A percentile compares a stretch with the other conserved stretches of the same genome.
phyloP scores from a whole-genome alignment of 2,888 invertebrate species.

The Drosophila lacicola region DNA sequence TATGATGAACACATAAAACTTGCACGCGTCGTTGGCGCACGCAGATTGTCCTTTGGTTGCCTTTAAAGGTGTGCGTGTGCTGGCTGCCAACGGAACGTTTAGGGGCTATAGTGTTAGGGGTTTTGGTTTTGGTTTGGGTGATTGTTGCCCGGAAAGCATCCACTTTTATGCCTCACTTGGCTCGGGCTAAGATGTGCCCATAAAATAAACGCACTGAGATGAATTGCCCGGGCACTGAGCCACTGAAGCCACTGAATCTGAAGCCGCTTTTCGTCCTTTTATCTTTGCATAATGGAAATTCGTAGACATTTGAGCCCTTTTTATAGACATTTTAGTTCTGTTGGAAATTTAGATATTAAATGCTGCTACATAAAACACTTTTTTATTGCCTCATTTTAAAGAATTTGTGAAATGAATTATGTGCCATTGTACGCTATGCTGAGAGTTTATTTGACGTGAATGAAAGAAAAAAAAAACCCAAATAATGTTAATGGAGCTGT shows the following conservation, averaged over 20 bases:
- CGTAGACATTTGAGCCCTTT: conserved; percentile 59
- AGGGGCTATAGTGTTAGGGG: conserved; percentile 11
- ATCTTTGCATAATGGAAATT: conserved; percentile 61
- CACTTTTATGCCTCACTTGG: conserved; percentile 67
- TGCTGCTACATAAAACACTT: conserved; percentile 32
- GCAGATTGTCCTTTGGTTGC: conserved; percentile 30
- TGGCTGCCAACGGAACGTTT: conserved; percentile 1
- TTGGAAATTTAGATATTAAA: conserved; percentile 32
- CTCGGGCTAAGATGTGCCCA: conserved; percentile 42
- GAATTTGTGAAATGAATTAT: conserved; percentile 56
- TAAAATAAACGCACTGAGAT: conserved; percentile 68
- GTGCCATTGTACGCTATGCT: conserved; percentile 31
- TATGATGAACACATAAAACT: conserved; percentile 72
- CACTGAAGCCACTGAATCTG: conserved; percentile 38
- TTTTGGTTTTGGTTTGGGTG: background rate
- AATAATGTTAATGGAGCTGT: conserved; percentile 29
- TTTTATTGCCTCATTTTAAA: conserved; percentile 34
- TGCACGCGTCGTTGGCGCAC: conserved; percentile 59
- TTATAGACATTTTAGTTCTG: conserved; percentile 58
- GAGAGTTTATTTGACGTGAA: conserved; percentile 31
- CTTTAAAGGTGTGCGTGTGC: conserved; percentile 23
- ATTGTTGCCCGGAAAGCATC: conserved; percentile 23
- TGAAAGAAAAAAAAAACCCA: conserved; percentile 3
- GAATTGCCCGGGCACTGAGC: conserved; percentile 49
- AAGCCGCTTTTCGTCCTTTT: conserved; percentile 37